Evolutionary conservation across 1,140 invertebrate genomes (phyloP).

Genomic region (Brachionus calyciflorus): DNA sequence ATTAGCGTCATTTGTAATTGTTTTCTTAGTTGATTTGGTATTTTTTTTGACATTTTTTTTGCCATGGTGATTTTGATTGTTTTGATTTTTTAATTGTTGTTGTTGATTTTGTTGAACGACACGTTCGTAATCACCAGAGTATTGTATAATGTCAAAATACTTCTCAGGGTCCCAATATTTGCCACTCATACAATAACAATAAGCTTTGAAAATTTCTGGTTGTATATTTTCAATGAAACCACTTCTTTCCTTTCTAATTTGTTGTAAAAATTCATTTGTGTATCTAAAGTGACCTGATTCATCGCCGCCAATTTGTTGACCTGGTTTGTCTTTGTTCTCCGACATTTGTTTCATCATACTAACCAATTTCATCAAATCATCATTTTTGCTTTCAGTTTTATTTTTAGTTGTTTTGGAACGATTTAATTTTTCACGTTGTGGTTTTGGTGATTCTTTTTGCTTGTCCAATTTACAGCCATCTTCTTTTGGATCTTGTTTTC

Average conservation of each 20-base stretch:
- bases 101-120: neutral
- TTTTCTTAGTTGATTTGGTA: neutral
- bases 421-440: conserved; percentile 19
- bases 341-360: conserved; percentile 21
- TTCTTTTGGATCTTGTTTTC: neutral
- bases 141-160: conserved; percentile 45
- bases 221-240: conserved; percentile 14
- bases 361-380: conserved; percentile 6
- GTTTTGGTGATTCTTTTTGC: neutral
- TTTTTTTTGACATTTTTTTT: conserved; percentile 22
- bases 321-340: neutral
- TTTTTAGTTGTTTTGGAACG: neutral
- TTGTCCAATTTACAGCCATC: no score
- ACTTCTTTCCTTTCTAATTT: neutral
- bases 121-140: conserved; percentile 16
- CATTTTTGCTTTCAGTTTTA: neutral
- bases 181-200: conserved; percentile 42
- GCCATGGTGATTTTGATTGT: neutral
- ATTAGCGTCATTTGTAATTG: neutral
- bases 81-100: neutral
- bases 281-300: conserved; percentile 15
- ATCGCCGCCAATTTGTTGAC: neutral
- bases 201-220: conserved; percentile 41
- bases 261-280: conserved; percentile 37
- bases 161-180: conserved; percentile 45